Evolutionary conservation across 2,113 vertebrate species (phyloP), one percentile per base, ranked within the genome.

Genomic region (Nothocercus nigrocapillus): DNA sequence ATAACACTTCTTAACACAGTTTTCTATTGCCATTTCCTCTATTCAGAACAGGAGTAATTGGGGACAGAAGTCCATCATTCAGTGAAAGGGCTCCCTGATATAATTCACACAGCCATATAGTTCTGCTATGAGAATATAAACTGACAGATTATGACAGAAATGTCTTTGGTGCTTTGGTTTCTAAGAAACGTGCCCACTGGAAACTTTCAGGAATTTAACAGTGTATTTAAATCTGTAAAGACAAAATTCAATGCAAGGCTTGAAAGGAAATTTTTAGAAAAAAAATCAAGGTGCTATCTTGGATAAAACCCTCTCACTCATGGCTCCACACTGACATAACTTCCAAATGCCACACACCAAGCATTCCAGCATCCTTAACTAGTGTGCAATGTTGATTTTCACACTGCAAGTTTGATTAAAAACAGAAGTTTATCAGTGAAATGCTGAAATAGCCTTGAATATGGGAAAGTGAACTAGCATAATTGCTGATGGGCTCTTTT

Each of bases 401-500:
- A 76, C 27, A 22, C 64, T 78, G 67, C 24, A 95, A 88, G 86
- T 92, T 89, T 93, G 72, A 94, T 91, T 96, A 82, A 94, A 96
- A 97, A 94, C 84, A 81, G 86, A 87, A 92, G 90, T 93, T 94
- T 96, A 83, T 94, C 84, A 87, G 88, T 72, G 70, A 90, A 95
- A 96, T 74, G 82, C 42, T 93, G 89, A 90, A 94, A 93, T 89
- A 78, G 75, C 84, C 92, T 89, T 92, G 88, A 95, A 82, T 90
- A 90, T 59, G 73, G 61, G 68, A n/a, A 94, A 90, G 75, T 87
- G 90, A 96, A 96, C 91, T 63, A 92, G 67, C 81, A n/a, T 95
- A 95, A 97, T 96, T 96, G 73, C 93, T 93, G 88, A 94, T 90
- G 96, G 76, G 56, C 75, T 94, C 94, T 77, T 94, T 94, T 94